Evolutionary conservation across 2,797 vertebrate genomes (phyloP).

Genomic region (Myotis pilosus): DNA sequence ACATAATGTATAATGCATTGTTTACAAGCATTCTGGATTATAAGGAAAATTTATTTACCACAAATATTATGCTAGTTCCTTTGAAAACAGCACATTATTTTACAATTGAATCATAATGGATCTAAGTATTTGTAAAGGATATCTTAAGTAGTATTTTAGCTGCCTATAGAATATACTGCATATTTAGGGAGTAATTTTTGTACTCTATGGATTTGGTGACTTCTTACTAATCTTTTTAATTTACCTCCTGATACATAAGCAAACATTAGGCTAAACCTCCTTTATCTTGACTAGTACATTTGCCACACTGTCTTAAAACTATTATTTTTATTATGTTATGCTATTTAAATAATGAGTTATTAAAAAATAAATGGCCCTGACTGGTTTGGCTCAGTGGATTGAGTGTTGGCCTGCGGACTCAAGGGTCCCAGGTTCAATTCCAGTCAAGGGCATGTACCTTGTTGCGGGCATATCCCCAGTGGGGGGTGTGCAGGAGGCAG

Average conservation of each 20-base stretch:
- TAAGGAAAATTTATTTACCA: conserved; percentile 46
- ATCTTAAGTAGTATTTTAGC: neutral
- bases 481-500: too few species aligned
- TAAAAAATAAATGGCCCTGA: conserved; percentile 28
- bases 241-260: neutral
- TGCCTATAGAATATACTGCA: neutral
- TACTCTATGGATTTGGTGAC: neutral
- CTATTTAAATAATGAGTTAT: neutral
- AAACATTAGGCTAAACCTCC: neutral
- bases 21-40: conserved; percentile 35
- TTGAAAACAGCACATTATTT: conserved; percentile 23
- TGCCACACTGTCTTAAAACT: neutral
- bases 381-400: too few species aligned
- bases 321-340: neutral
- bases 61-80: neutral
- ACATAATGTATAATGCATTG: neutral
- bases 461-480: too few species aligned
- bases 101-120: neutral
- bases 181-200: neutral
- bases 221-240: neutral
- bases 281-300: neutral
- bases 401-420: too few species aligned
- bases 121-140: conserved; percentile 1
- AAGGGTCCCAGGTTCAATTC: too few species aligned
- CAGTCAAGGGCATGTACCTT: too few species aligned